A percentile compares a stretch with the other conserved stretches of the same genome.
These are phyloP conservation scores for Cyrtonyx montezumae DNA, from an alignment of 2,113 vertebrate species.

Conservation along the genomic window DNA sequence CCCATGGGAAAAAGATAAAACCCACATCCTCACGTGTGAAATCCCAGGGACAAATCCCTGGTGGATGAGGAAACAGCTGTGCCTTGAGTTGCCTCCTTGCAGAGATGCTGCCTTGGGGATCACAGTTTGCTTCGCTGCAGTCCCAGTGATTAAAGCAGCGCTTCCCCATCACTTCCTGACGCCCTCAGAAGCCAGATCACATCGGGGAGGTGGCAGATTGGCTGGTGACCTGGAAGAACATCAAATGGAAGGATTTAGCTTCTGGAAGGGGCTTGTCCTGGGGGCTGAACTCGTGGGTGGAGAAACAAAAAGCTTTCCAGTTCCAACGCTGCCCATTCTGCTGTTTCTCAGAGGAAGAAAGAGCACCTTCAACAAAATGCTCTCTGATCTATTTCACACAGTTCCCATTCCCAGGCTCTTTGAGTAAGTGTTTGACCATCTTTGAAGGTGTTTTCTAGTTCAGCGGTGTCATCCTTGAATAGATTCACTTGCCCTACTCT, in stretches of 20 bases:
- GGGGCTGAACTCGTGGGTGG: not conserved
- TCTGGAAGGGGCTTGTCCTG: not conserved
- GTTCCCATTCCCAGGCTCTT: not conserved
- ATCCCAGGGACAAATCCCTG: not conserved
- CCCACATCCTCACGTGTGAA: not conserved
- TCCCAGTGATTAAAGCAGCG: accelerated
- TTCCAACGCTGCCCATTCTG: not conserved
- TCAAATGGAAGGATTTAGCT: conserved; percentile 22
- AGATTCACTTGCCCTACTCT: not conserved
- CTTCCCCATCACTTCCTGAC: not conserved
- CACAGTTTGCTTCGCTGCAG: accelerated
- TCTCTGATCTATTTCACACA: not conserved
- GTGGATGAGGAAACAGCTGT: not conserved
- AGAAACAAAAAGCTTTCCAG: conserved; percentile 33
- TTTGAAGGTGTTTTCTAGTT: not conserved
- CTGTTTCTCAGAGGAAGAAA: not conserved
- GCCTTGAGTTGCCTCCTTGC: not conserved
- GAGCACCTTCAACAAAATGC: not conserved
- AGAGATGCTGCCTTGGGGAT: not conserved
- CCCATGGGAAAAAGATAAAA: not conserved
- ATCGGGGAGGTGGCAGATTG: not conserved
- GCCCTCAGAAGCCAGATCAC: not conserved
- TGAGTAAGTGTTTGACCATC: not conserved
- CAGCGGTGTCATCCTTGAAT: not conserved
- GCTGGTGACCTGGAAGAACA: not conserved